These are phyloP conservation scores for Virgularia gustaviana DNA, from an alignment of 92 coral and sea anemone species.

Conservation along the genomic window DNA sequence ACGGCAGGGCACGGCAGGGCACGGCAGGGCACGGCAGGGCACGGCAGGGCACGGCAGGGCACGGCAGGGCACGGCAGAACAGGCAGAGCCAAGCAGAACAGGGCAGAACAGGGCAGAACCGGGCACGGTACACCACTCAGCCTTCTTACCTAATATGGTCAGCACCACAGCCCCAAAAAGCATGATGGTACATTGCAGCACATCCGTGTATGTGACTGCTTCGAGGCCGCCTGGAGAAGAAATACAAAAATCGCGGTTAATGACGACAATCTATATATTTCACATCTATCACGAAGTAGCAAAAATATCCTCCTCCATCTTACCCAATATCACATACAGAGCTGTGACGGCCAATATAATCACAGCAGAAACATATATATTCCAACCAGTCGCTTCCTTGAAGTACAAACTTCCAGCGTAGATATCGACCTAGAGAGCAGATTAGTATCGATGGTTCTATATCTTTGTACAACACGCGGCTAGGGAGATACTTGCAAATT, in stretches of 20 bases:
- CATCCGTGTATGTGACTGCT: constrained; percentile 98
- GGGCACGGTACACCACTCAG: not conserved
- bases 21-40: too few species aligned
- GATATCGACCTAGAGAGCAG: constrained; percentile 71
- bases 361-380: constrained; percentile 80
- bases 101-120: too few species aligned
- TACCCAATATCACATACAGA: constrained; percentile 82
- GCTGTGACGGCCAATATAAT: constrained; percentile 83
- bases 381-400: constrained; percentile 93
- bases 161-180: constrained; percentile 74
- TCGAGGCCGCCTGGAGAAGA: constrained; percentile 73
- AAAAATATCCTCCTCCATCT: not conserved
- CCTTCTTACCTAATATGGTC: constrained; percentile 66
- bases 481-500: not conserved
- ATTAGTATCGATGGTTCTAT: too few species aligned
- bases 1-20: too few species aligned
- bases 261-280: too few species aligned
- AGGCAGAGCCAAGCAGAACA: too few species aligned
- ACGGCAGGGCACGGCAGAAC: too few species aligned
- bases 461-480: not conserved
- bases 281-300: not conserved
- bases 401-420: constrained; percentile 96
- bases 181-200: constrained; percentile 86
- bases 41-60: too few species aligned
- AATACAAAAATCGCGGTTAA: too few species aligned